These are phyloP conservation scores for Meleagris gallopavo DNA, from an alignment of 2,113 vertebrate species.

Conservation along the genomic window DNA sequence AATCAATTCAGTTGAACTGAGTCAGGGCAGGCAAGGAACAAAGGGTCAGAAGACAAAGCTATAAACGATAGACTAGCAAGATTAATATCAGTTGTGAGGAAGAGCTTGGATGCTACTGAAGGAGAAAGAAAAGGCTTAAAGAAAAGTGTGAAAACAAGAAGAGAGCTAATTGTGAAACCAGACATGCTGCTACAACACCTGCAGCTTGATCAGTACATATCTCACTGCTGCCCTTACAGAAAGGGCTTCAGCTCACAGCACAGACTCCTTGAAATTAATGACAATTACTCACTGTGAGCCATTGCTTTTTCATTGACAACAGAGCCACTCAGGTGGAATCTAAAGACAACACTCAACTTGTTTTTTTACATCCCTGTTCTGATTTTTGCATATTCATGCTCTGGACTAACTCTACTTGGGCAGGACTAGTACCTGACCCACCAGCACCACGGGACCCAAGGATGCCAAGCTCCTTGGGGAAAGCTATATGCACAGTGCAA, in stretches of 20 bases:
- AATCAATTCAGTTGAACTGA: constrained; percentile 61
- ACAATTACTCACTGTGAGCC: background rate
- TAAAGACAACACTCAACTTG: background rate
- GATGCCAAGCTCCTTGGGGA: background rate
- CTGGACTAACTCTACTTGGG: background rate
- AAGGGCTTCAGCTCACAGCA: background rate
- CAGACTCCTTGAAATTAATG: background rate
- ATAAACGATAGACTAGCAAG: constrained; percentile 52
- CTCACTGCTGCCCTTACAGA: background rate
- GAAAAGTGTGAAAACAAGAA: background rate
- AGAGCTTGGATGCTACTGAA: constrained; percentile 13
- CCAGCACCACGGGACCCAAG: background rate
- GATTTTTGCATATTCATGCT: background rate
- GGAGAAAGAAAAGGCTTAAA: constrained; percentile 6
- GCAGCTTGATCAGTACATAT: background rate
- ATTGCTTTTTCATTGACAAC: background rate
- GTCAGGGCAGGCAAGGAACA: constrained; percentile 55
- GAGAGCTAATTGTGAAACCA: background rate
- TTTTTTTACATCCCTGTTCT: background rate
- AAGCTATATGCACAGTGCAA: background rate
- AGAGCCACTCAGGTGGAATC: background rate
- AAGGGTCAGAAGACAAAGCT: constrained; percentile 67
- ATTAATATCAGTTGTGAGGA: constrained; percentile 36
- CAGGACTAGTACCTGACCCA: background rate
- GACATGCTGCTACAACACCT: background rate